Evolutionary conservation across 2,113 vertebrate genomes (phyloP).

Genomic region (Callipepla californica): DNA sequence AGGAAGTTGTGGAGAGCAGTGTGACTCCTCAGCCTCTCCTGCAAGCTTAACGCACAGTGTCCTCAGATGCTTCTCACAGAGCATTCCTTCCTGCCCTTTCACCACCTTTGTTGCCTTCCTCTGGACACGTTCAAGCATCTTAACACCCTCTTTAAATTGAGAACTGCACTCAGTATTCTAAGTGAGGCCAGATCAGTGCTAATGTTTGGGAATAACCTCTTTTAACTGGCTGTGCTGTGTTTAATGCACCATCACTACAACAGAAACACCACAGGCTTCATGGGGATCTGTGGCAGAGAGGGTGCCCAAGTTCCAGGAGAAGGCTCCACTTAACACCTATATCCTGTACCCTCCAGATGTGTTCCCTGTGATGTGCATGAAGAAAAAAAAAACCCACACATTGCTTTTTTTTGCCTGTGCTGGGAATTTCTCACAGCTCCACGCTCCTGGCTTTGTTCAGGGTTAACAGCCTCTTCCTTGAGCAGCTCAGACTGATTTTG

Average conservation of each 20-base stretch:
- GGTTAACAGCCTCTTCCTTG: background rate
- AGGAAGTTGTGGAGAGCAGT: background rate
- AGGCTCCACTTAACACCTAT: background rate
- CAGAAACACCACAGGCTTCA: background rate
- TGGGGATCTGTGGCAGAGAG: background rate
- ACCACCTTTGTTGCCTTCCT: background rate
- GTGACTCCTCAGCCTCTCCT: background rate
- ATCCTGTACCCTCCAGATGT: background rate
- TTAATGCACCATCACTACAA: background rate
- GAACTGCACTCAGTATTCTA: background rate
- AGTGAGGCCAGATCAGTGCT: background rate
- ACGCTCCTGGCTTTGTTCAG: background rate
- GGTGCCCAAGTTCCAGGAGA: too few species aligned
- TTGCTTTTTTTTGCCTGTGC: background rate
- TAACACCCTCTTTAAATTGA: background rate
- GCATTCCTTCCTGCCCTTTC: background rate
- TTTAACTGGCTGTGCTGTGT: background rate
- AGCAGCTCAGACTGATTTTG: background rate
- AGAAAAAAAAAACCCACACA: rapidly evolving
- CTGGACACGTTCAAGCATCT: background rate
- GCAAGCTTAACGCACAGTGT: background rate
- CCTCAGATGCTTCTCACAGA: background rate
- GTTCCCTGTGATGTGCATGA: background rate
- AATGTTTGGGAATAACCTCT: background rate
- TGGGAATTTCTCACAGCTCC: background rate